Percentiles rank a stretch among this genome's conserved stretches.
Evolutionary conservation across 2,888 invertebrate species (phyloP).

Genomic region (Dasypolia templi): DNA sequence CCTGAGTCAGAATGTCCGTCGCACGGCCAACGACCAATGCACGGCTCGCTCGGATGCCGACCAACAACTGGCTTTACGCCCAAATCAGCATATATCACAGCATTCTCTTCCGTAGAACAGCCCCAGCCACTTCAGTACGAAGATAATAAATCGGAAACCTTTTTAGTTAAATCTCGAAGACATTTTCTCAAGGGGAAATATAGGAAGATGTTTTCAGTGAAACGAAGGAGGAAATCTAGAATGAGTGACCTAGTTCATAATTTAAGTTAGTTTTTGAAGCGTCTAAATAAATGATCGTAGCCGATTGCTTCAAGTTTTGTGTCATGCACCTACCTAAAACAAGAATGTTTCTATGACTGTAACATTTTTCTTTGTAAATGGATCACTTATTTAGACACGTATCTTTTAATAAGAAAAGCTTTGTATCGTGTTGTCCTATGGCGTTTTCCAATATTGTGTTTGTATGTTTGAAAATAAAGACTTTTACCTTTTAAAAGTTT

Average conservation of each 20-base stretch:
- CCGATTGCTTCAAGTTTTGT: conserved; percentile 13
- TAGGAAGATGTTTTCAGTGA: conserved; percentile 76
- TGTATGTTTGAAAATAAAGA: conserved; percentile 39
- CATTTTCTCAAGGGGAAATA: conserved; percentile 76
- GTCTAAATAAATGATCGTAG: conserved; percentile 14
- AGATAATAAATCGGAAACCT: conserved; percentile 55
- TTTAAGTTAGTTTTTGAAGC: conserved; percentile 32
- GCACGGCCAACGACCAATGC: conserved; percentile 67
- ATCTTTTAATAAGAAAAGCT: background rate
- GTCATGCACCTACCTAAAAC: too few species aligned
- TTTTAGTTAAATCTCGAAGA: conserved; percentile 71
- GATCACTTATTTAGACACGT: background rate
- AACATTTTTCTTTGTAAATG: background rate
- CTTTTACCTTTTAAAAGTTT: background rate
- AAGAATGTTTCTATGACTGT: conserved; percentile 23
- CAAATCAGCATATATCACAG: conserved; percentile 71
- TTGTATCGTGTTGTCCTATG: conserved; percentile 24
- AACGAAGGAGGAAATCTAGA: conserved; percentile 73
- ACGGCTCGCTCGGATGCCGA: conserved; percentile 35
- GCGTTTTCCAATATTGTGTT: conserved; percentile 19
- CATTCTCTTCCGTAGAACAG: conserved; percentile 64
- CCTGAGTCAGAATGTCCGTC: conserved; percentile 75
- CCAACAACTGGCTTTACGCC: conserved; percentile 72
- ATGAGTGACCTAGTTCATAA: conserved; percentile 49
- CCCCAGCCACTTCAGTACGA: conserved; percentile 19